These are phyloP conservation scores for Callithrix jacchus DNA, from an alignment of 2,113 vertebrate genomes.

Conservation along the genomic window DNA sequence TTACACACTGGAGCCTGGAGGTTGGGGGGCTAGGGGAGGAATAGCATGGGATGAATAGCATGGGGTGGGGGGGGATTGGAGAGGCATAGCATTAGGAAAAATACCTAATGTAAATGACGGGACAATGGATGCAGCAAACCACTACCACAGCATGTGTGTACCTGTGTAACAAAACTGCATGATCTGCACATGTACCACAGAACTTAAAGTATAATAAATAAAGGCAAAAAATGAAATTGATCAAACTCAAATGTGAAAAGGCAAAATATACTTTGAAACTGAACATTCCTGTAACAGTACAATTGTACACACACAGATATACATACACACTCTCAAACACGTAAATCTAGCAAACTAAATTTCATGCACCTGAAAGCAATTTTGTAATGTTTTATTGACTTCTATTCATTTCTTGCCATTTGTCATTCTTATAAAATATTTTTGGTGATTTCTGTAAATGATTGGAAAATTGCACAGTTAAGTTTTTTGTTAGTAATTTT, in stretches of 20 bases:
- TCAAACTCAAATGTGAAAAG: neutral
- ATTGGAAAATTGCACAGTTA: neutral
- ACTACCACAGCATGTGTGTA: no score
- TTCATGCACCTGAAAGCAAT: neutral
- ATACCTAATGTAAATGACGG: no score
- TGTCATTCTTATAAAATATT: neutral
- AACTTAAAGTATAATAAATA: no score
- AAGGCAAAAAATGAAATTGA: constrained; percentile 9
- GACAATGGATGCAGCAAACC: no score
- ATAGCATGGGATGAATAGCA: no score
- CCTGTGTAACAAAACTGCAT: no score
- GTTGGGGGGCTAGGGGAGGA: no score
- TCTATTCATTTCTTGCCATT: neutral
- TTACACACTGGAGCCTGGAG: no score
- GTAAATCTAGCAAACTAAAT: neutral
- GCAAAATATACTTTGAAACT: neutral
- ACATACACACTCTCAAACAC: fast-evolving
- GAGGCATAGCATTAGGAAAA: no score
- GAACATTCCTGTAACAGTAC: neutral
- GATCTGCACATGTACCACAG: no score
- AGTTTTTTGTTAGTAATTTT: neutral
- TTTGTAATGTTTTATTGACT: neutral
- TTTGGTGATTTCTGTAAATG: constrained; percentile 13
- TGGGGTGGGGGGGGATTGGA: no score
- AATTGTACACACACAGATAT: neutral